These are phyloP conservation scores for Polydrusus pterygomalis DNA, from an alignment of 2,888 invertebrate species.

Conservation along the genomic window DNA sequence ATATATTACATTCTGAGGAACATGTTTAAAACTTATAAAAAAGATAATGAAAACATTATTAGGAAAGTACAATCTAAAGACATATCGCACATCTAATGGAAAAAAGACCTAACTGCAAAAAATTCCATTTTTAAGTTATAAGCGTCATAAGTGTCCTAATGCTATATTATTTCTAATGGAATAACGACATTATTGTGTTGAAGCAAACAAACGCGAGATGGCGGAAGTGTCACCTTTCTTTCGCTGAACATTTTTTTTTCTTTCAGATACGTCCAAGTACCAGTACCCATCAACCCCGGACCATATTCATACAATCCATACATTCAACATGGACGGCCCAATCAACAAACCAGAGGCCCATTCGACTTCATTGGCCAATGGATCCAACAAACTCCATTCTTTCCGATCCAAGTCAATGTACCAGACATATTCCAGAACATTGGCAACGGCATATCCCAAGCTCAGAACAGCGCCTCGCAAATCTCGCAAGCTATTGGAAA, in stretches of 20 bases:
- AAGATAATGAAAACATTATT: too few relatives aligned
- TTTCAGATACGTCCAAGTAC: slow-evolving; percentile 31
- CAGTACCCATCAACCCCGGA: slow-evolving; percentile 1
- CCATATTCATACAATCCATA: slow-evolving; percentile 8
- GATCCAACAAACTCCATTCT: slow-evolving; percentile 75
- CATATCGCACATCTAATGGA: too few relatives aligned
- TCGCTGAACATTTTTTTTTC: background rate
- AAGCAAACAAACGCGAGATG: too few relatives aligned
- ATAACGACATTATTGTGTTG: too few relatives aligned
- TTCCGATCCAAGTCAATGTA: slow-evolving; percentile 79
- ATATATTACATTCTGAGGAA: too few relatives aligned
- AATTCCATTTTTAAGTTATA: too few relatives aligned
- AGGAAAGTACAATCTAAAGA: too few relatives aligned
- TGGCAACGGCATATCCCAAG: slow-evolving; percentile 73
- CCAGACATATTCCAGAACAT: slow-evolving; percentile 77
- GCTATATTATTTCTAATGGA: too few relatives aligned
- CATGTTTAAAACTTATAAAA: too few relatives aligned
- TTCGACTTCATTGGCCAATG: slow-evolving; percentile 70
- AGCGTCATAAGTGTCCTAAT: too few relatives aligned
- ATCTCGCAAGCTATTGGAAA: slow-evolving; percentile 59
- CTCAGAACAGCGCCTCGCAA: slow-evolving; percentile 50
- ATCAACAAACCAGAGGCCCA: slow-evolving; percentile 59
- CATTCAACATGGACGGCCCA: slow-evolving; percentile 9
- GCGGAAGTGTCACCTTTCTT: too few relatives aligned
- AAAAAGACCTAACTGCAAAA: too few relatives aligned